Conservation (phyloP, 2,888 invertebrate species). For the Acleris cristana region DNA sequence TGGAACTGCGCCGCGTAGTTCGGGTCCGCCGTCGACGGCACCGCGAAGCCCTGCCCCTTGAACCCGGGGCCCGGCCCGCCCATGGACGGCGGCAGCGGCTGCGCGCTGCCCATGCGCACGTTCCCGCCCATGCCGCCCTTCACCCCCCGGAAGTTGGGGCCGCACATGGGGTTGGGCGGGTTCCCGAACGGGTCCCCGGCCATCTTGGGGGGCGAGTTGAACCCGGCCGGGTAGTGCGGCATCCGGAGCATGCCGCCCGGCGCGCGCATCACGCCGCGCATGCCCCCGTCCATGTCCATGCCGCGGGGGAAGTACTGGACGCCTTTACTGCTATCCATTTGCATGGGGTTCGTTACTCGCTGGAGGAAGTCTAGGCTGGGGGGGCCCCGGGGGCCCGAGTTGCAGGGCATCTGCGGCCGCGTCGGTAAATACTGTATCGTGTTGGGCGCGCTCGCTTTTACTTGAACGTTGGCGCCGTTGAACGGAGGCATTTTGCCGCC, state of each 20-base stretch:
- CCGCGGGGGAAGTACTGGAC: slow-evolving; percentile 89
- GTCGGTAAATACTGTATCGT: slow-evolving; percentile 99
- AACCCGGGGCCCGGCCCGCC: slow-evolving; percentile 87
- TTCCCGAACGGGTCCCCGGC: slow-evolving; percentile 65
- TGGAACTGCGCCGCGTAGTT: slow-evolving; percentile 98
- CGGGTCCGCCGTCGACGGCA: slow-evolving; percentile 93
- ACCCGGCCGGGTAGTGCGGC: slow-evolving; percentile 77
- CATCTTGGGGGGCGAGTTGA: slow-evolving; percentile 78
- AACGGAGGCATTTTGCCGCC: slow-evolving; percentile 84
- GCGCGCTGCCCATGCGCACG: slow-evolving; percentile 81
- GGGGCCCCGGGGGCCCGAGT: slow-evolving; percentile 89
- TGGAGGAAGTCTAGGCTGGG: slow-evolving; percentile 95
- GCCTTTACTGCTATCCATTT: slow-evolving; percentile 85
- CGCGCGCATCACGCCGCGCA: slow-evolving; percentile 78
- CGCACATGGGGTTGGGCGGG: slow-evolving; percentile 64
- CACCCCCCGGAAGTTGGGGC: slow-evolving; percentile 70
- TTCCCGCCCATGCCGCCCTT: slow-evolving; percentile 67
- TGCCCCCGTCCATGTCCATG: slow-evolving; percentile 79
- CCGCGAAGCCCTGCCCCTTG: slow-evolving; percentile 92
- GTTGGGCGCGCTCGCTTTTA: slow-evolving; percentile 98
- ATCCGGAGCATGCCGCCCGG: slow-evolving; percentile 71
- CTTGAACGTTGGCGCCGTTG: slow-evolving; percentile 91
- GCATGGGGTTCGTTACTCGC: slow-evolving; percentile 93
- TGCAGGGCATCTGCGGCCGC: slow-evolving; percentile 92
- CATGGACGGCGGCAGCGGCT: slow-evolving; percentile 91